A percentile compares a stretch with the other conserved stretches of the same genome.
Evolutionary conservation across 2,113 vertebrate species (phyloP).

Genomic region (Otus sunia): DNA sequence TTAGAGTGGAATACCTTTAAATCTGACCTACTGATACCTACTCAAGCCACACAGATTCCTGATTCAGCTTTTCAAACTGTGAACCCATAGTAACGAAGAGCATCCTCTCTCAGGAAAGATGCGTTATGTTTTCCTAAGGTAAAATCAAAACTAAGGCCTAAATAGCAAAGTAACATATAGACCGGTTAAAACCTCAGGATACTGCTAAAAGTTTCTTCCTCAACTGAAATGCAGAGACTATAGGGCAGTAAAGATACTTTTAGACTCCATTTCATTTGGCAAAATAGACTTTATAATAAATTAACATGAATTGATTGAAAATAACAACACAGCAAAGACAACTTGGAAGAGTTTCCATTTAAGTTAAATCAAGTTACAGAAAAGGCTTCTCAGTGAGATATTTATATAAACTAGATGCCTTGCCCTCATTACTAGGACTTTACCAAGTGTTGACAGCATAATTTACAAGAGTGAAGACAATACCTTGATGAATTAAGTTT

Average conservation of each 20-base stretch:
- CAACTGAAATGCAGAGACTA: not conserved
- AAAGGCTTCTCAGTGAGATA: not conserved
- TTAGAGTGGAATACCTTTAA: not conserved
- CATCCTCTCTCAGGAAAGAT: not conserved
- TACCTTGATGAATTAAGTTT: not conserved
- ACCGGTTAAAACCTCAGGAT: not conserved
- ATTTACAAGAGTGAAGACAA: not conserved
- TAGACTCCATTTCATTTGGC: not conserved
- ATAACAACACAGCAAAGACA: not conserved
- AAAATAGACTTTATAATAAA: not conserved
- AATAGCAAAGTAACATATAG: not conserved
- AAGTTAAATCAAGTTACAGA: not conserved
- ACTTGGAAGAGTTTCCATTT: not conserved
- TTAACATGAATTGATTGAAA: not conserved
- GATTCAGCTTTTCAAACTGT: not conserved
- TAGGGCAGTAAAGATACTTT: not conserved
- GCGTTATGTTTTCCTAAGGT: not conserved
- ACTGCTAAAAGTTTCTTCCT: not conserved
- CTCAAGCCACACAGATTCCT: fast-evolving
- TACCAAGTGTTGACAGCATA: not conserved
- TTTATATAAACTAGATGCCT: not conserved
- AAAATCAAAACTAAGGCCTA: not conserved
- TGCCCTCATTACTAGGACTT: not conserved
- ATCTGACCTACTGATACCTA: not conserved
- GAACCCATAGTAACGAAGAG: not conserved